Evolutionary conservation across 2,113 vertebrate species (phyloP).

Genomic region (Periophthalmus modestus): DNA sequence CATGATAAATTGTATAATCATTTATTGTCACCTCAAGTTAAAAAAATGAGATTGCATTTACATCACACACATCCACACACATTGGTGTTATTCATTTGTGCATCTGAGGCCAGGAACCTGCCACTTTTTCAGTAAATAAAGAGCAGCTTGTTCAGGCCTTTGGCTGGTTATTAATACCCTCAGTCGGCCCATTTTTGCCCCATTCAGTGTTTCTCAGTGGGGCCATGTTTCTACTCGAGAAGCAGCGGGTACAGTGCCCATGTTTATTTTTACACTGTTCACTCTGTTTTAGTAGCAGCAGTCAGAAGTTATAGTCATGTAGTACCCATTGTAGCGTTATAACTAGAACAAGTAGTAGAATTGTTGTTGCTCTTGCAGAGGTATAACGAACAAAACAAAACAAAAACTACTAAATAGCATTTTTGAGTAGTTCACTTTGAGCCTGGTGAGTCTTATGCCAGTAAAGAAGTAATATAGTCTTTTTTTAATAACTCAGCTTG

Average conservation of each 20-base stretch:
- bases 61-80: neutral
- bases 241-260: neutral
- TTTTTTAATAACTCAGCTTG: neutral
- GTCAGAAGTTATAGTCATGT: neutral
- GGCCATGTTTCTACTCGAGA: neutral
- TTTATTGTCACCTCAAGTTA: constrained; percentile 6
- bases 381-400: neutral
- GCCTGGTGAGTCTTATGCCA: neutral
- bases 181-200: constrained; percentile 7
- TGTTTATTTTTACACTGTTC: neutral
- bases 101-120: neutral
- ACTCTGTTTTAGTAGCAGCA: neutral
- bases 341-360: neutral
- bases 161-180: constrained; percentile 1
- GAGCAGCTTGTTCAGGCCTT: neutral
- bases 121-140: neutral
- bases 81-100: neutral
- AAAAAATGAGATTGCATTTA: neutral
- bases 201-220: constrained; percentile 2
- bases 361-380: neutral
- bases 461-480: neutral
- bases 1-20: neutral
- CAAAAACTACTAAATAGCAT: neutral
- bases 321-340: neutral
- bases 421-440: neutral